Percentiles rank a stretch among this genome's conserved stretches.
phyloP scores from a whole-genome alignment of 2,113 vertebrate species.

The Sigmodon hispidus region DNA sequence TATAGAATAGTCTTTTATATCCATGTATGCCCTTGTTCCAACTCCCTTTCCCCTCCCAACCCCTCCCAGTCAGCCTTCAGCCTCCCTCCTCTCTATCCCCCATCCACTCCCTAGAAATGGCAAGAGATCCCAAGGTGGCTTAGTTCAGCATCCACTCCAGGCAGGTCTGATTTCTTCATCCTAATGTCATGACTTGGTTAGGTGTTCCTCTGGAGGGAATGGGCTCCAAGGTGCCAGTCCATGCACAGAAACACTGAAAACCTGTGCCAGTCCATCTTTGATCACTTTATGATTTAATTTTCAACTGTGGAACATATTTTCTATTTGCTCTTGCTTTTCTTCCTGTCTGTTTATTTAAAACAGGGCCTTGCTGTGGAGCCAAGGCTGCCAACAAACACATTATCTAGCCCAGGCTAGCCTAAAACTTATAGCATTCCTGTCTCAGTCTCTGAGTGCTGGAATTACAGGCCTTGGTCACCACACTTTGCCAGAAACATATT shows the following conservation, averaged over 20 bases:
- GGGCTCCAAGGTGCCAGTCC: too few relatives aligned
- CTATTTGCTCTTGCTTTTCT: not conserved
- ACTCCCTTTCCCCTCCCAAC: too few relatives aligned
- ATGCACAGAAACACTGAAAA: slow-evolving; percentile 43
- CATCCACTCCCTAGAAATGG: too few relatives aligned
- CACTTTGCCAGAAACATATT: not conserved
- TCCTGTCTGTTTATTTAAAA: not conserved
- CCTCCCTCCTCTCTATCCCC: too few relatives aligned
- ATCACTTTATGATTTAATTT: slow-evolving; percentile 34
- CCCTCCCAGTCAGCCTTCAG: too few relatives aligned
- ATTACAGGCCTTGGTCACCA: not conserved
- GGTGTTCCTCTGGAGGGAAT: too few relatives aligned
- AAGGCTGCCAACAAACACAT: not conserved
- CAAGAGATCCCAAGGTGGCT: too few relatives aligned
- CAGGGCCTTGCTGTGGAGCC: not conserved
- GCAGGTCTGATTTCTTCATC: too few relatives aligned
- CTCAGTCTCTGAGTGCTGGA: not conserved
- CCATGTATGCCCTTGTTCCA: too few relatives aligned
- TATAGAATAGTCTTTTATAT: too few relatives aligned
- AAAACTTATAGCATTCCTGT: not conserved
- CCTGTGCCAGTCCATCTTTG: not conserved
- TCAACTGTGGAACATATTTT: not conserved
- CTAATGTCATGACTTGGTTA: too few relatives aligned
- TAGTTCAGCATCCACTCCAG: too few relatives aligned
- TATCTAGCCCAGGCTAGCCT: not conserved